Evolutionary conservation across 1,140 invertebrate genomes (phyloP).

Genomic region (Camponotus pennsylvanicus): DNA sequence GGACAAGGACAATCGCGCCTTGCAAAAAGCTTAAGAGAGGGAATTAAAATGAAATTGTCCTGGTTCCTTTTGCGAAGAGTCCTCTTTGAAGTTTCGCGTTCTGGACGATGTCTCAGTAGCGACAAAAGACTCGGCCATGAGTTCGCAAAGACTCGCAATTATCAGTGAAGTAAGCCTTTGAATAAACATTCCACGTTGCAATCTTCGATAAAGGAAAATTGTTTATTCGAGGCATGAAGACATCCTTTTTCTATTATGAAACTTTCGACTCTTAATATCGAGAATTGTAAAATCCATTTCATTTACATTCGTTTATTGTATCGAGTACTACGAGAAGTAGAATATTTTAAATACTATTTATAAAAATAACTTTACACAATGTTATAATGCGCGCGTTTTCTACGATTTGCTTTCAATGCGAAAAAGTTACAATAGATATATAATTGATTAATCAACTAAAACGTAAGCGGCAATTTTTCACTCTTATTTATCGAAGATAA

Average conservation of each 20-base stretch:
- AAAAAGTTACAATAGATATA: not conserved
- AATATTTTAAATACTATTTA: constrained; percentile 25
- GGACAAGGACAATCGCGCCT: constrained; percentile 64
- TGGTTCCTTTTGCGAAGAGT: constrained; percentile 53
- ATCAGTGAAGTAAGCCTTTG: constrained; percentile 48
- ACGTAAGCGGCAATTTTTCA: not conserved
- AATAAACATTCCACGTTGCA: constrained; percentile 46
- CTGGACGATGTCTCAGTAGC: constrained; percentile 44
- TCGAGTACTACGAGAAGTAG: not conserved
- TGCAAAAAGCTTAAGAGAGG: constrained; percentile 63
- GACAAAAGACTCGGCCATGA: constrained; percentile 50
- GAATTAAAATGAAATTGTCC: constrained; percentile 63
- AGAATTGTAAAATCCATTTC: constrained; percentile 14
- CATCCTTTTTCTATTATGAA: not conserved
- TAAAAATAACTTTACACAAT: not conserved
- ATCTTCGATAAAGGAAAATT: constrained; percentile 51
- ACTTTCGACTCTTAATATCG: constrained; percentile 11
- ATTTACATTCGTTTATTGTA: constrained; percentile 10
- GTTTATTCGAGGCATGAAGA: constrained; percentile 16
- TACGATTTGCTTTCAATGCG: not conserved
- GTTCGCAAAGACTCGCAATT: constrained; percentile 60
- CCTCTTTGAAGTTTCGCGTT: constrained; percentile 59
- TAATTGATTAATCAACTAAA: not conserved
- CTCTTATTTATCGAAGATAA: not conserved
- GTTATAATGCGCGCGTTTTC: not conserved